A percentile compares a stretch with the other conserved stretches of the same genome.
Evolutionary conservation across 2,797 vertebrate species (phyloP).

Genomic region (Sebastes jordani): DNA sequence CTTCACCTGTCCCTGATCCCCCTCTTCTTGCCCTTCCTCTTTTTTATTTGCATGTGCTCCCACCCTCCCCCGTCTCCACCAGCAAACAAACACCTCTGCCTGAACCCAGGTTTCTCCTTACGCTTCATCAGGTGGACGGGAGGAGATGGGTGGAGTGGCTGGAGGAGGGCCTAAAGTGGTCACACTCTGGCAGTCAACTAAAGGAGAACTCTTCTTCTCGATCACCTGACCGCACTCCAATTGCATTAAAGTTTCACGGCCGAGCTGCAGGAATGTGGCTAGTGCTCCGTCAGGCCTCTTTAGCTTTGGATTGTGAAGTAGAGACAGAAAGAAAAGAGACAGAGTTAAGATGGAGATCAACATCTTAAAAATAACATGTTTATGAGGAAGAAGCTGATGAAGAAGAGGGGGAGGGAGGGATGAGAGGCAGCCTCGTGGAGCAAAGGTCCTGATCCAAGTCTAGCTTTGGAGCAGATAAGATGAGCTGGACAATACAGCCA

Average conservation of each 20-base stretch:
- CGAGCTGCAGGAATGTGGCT: conserved; percentile 28
- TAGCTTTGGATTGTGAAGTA: neutral
- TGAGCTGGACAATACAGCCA: conserved; percentile 58
- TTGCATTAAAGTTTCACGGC: conserved; percentile 6
- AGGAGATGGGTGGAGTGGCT: neutral
- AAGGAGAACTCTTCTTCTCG: conserved; percentile 25
- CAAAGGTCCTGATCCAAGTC: conserved; percentile 3
- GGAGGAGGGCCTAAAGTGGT: conserved; percentile 23
- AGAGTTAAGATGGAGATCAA: neutral
- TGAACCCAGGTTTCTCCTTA: conserved; percentile 25
- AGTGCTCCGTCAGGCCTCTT: neutral
- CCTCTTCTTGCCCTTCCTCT: neutral
- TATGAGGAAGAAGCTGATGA: neutral
- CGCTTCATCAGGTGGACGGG: conserved; percentile 26
- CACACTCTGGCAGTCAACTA: conserved; percentile 27
- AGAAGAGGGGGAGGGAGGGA: neutral
- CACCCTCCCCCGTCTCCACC: neutral
- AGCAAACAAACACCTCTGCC: conserved; percentile 10
- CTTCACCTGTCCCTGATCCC: conserved; percentile 21
- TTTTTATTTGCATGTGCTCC: neutral
- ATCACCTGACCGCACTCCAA: conserved; percentile 21
- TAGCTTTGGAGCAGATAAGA: conserved; percentile 31
- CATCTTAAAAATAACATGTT: neutral
- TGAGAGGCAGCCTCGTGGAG: neutral
- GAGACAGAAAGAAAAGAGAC: neutral